Conservation (phyloP, 2,797 vertebrate species). For the Chrosomus eos region DNA sequence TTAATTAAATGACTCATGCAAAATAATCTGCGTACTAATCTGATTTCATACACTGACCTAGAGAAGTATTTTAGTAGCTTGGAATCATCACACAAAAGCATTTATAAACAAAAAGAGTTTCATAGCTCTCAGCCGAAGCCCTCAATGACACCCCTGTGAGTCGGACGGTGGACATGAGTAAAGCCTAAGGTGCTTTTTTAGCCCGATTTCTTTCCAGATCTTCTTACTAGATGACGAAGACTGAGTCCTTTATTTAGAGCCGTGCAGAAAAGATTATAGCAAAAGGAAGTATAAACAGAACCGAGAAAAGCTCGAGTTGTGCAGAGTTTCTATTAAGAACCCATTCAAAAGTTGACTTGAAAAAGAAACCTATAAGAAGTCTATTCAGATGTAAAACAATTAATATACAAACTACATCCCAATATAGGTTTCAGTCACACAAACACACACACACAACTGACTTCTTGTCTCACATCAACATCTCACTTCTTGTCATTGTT, state of each 20-base stretch:
- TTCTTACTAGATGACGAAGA: conserved; percentile 74
- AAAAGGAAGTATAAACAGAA: not conserved
- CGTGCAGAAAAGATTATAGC: conserved; percentile 68
- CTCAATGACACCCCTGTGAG: not conserved
- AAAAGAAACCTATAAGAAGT: not conserved
- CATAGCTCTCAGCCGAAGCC: conserved; percentile 17
- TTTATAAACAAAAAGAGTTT: not conserved
- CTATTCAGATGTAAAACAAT: not conserved
- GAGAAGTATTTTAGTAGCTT: not conserved
- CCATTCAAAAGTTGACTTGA: not conserved
- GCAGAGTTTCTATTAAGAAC: not conserved
- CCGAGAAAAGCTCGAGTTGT: not conserved
- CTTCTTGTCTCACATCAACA: not conserved
- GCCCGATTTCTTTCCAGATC: conserved; percentile 74
- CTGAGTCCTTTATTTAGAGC: conserved; percentile 78
- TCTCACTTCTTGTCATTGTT: not conserved
- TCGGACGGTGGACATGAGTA: conserved; percentile 50
- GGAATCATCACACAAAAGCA: not conserved
- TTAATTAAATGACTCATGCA: conserved; percentile 7
- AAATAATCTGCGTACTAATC: not conserved
- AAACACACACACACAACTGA: not conserved
- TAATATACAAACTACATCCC: not conserved
- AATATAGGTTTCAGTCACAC: not conserved
- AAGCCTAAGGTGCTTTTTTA: conserved; percentile 76
- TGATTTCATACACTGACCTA: conserved; percentile 8